These are phyloP conservation scores for Arion vulgaris DNA, from an alignment of 1,140 invertebrate genomes.

Conservation along the genomic window DNA sequence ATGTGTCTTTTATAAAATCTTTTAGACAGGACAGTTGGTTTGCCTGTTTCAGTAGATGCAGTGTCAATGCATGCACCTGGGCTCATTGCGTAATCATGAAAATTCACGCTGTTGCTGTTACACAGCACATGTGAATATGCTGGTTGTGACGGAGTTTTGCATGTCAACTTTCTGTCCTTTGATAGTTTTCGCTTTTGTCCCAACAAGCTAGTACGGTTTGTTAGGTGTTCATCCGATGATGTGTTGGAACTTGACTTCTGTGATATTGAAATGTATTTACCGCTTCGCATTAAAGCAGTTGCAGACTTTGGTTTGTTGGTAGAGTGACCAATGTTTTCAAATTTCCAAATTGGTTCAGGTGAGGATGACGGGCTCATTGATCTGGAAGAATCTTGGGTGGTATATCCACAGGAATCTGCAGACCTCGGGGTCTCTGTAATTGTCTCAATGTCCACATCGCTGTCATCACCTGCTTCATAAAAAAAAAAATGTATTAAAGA, in stretches of 20 bases:
- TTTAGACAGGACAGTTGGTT: constrained; percentile 31
- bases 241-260: background rate
- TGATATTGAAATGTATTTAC: background rate
- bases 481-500: background rate
- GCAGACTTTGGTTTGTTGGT: background rate
- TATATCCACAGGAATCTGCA: constrained; percentile 28
- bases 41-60: constrained; percentile 30
- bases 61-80: background rate
- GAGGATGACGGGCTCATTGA: background rate
- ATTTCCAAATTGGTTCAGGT: background rate
- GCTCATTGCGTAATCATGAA: constrained; percentile 40
- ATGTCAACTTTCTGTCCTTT: constrained; percentile 20
- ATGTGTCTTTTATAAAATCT: constrained; percentile 22
- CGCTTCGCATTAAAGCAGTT: background rate
- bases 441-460: constrained; percentile 41
- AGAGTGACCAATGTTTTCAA: background rate
- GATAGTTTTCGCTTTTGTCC: constrained; percentile 29
- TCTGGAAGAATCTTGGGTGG: constrained; percentile 2
- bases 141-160: background rate
- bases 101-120: constrained; percentile 37
- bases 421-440: constrained; percentile 19
- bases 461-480: constrained; percentile 31
- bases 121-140: constrained; percentile 9
- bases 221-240: too few species aligned
- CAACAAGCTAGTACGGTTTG: constrained; percentile 1